Evolutionary conservation across 2,888 invertebrate genomes (phyloP), one percentile per base, ranked within the genome.

Genomic region (Ennomos quercinarius): DNA sequence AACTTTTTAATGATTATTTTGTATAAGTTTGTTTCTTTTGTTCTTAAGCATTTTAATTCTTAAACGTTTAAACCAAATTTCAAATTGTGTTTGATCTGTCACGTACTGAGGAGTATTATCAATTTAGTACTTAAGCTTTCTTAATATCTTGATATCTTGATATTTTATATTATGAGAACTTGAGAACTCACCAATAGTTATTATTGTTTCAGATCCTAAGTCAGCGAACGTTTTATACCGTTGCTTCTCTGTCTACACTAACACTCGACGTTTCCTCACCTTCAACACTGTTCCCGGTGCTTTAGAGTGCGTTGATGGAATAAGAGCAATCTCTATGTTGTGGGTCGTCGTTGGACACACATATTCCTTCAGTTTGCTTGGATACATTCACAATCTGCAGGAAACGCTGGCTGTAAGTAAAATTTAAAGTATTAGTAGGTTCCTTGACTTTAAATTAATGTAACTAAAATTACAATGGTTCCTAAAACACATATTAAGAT

Each of bases 321-420:
- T 93, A 39, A 74, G 90, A 63, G 77, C 84, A 1, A 76, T 93
- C 10, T 90, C 90, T 35, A 90, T 91, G 86, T 63, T 90, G 63
- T 93, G 93, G 93, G 85, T 93, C 13, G 73, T 93, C 1, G 70
- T 87, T 0, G 89, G 88, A 0, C 93, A 93, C 54, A 81, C 81
- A 4, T 88, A 81, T 66, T 44, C 74, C 2, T 67, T 81, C 68
- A 78, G 77, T 0, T 34, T 84, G 17, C 54, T 80, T 1, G 75
- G 70, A 0, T 77, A 68, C 48, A 50, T 85, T 1, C 83, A 84
- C 39, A 86, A 86, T 40, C 41, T 74, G 10, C 0, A 0, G 0
- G 73, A 80, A 8, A 55, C 70, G 34, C 0, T 82, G 0, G 48
- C 34, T 17, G 85, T 85, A 60, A 27, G 34, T 44, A 27, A 6